phyloP scores from a whole-genome alignment of 2,888 invertebrate genomes.

The Polymixis flavicincta region DNA sequence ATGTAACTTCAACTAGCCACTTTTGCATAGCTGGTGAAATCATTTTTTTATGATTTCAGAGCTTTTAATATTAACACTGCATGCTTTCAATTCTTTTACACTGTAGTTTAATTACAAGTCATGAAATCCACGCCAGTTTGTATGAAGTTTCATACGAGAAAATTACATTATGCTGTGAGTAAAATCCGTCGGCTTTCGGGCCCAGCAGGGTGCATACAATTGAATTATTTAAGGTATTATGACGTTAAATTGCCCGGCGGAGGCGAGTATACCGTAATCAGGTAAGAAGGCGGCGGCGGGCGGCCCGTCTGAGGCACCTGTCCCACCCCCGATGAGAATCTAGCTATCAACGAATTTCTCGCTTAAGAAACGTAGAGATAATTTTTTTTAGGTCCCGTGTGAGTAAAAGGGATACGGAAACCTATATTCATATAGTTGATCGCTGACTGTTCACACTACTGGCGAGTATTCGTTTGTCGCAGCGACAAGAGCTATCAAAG shows the following conservation, averaged over 20 bases:
- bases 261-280: constrained; percentile 69
- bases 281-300: constrained; percentile 65
- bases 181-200: constrained; percentile 74
- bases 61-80: constrained; percentile 22
- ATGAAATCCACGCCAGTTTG: constrained; percentile 61
- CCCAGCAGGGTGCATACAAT: constrained; percentile 74
- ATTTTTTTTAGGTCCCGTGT: background rate
- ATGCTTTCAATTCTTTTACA: constrained; percentile 38
- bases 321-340: background rate
- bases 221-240: constrained; percentile 80
- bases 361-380: background rate
- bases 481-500: background rate
- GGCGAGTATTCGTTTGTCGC: background rate
- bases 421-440: background rate
- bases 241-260: constrained; percentile 74
- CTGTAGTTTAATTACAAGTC: constrained; percentile 57
- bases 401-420: too few species aligned
- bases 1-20: background rate
- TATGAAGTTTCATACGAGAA: constrained; percentile 64
- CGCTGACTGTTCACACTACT: background rate
- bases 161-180: constrained; percentile 68
- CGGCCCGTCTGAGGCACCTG: constrained; percentile 44
- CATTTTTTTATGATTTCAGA: background rate
- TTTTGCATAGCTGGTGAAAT: background rate
- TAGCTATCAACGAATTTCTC: constrained; percentile 3